phyloP scores from a whole-genome alignment of 2,797 vertebrate genomes.

The Rhabdomys pumilio region DNA sequence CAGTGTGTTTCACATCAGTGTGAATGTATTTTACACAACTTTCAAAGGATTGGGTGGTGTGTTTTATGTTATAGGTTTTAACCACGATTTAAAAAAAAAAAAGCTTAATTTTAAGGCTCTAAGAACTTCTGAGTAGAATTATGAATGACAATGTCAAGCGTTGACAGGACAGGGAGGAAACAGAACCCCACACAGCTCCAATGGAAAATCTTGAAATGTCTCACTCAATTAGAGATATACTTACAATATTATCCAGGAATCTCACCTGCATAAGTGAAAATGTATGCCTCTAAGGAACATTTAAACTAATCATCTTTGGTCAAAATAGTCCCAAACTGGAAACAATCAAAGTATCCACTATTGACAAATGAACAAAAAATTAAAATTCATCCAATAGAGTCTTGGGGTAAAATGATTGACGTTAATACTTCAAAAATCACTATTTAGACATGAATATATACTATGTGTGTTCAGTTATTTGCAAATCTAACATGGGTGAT shows the following conservation, averaged over 20 bases:
- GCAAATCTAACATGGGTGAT: neutral
- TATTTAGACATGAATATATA: neutral
- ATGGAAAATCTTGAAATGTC: conserved; percentile 17
- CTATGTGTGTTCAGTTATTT: neutral
- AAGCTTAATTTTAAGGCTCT: neutral
- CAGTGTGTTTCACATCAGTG: neutral
- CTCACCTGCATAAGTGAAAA: conserved; percentile 52
- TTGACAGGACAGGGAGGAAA: neutral
- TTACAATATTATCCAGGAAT: neutral
- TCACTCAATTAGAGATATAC: neutral
- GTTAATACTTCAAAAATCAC: conserved; percentile 34
- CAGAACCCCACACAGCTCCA: neutral
- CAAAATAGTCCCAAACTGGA: conserved; percentile 40
- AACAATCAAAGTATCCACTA: neutral
- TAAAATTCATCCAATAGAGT: neutral
- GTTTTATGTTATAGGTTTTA: neutral
- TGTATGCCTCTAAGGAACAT: neutral
- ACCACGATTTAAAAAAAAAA: neutral
- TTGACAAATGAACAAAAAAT: neutral
- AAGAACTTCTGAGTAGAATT: conserved; percentile 56
- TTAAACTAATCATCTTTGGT: neutral
- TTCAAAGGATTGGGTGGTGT: neutral
- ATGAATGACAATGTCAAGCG: neutral
- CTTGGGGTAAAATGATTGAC: conserved; percentile 27
- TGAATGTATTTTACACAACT: neutral